These are phyloP conservation scores for Ormyrus thymus DNA, from an alignment of 2,888 invertebrate species.

Conservation along the genomic window DNA sequence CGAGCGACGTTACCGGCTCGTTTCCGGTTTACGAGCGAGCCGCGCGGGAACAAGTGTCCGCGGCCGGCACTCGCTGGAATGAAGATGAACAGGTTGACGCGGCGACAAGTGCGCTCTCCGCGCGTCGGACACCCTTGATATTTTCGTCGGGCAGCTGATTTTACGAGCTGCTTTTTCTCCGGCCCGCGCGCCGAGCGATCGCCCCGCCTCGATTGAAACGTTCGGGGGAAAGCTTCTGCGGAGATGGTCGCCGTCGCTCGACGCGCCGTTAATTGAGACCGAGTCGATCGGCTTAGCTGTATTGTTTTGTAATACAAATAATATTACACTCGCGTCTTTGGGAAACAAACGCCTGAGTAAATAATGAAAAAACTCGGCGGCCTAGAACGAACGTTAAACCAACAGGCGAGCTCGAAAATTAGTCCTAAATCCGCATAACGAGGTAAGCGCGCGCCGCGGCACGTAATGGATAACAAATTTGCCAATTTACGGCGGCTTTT, in stretches of 20 bases:
- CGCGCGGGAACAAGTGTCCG: conserved; percentile 38
- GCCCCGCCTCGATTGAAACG: no score
- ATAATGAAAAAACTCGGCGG: no score
- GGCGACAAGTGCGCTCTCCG: not conserved
- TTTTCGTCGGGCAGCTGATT: conserved; percentile 1
- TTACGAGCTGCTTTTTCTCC: not conserved
- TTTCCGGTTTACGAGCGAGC: conserved; percentile 36
- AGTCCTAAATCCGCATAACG: conserved; percentile 31
- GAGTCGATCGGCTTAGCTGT: no score
- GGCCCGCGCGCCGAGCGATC: no score
- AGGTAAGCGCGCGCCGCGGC: conserved; percentile 23
- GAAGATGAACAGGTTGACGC: conserved; percentile 60
- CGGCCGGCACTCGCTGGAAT: conserved; percentile 60
- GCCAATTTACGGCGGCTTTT: conserved; percentile 36
- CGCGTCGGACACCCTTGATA: conserved; percentile 2
- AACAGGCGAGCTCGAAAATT: not conserved
- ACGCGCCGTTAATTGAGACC: no score
- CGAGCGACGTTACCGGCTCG: not conserved
- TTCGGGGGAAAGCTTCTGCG: no score
- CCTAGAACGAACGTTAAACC: not conserved
- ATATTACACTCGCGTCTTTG: no score
- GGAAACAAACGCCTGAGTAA: no score
- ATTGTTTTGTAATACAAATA: no score
- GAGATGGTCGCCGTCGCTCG: no score
- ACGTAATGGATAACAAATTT: conserved; percentile 42